phyloP scores from a whole-genome alignment of 2,888 invertebrate genomes.

The Agriotes lineatus region DNA sequence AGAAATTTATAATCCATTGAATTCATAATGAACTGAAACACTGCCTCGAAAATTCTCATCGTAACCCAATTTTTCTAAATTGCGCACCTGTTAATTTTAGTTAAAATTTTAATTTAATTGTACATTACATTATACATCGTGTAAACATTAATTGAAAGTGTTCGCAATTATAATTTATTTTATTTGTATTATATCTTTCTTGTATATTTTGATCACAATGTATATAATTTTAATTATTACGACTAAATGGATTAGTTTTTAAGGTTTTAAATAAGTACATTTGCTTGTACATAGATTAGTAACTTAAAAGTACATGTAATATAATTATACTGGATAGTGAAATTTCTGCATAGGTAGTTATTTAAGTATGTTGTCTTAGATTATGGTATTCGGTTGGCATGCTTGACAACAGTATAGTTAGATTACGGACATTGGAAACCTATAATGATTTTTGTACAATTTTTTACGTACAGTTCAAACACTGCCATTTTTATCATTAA shows the following conservation, averaged over 20 bases:
- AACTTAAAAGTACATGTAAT: conserved; percentile 35
- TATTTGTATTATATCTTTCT: conserved; percentile 38
- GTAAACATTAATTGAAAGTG: conserved; percentile 21
- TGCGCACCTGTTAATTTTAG: conserved; percentile 4
- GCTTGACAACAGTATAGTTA: conserved; percentile 41
- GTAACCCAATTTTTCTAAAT: background rate
- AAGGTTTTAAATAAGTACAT: conserved; percentile 53
- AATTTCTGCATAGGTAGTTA: conserved; percentile 32
- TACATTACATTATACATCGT: background rate
- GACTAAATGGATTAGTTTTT: conserved; percentile 32
- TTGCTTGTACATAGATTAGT: conserved; percentile 51
- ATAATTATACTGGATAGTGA: conserved; percentile 40
- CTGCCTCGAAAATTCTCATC: conserved; percentile 50
- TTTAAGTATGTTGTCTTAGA: conserved; percentile 28
- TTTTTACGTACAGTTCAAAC: conserved; percentile 44
- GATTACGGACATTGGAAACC: conserved; percentile 41
- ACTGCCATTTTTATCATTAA: conserved; percentile 50
- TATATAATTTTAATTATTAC: conserved; percentile 35
- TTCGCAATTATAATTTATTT: conserved; percentile 34
- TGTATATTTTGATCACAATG: conserved; percentile 40
- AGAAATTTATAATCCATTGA: conserved; percentile 7
- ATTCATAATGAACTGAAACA: conserved; percentile 51
- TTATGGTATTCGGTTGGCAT: conserved; percentile 27
- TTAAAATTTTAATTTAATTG: conserved; percentile 21
- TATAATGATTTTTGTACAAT: conserved; percentile 46